phyloP scores from a whole-genome alignment of 2,797 vertebrate genomes.

The Peromyscus nudipes region DNA sequence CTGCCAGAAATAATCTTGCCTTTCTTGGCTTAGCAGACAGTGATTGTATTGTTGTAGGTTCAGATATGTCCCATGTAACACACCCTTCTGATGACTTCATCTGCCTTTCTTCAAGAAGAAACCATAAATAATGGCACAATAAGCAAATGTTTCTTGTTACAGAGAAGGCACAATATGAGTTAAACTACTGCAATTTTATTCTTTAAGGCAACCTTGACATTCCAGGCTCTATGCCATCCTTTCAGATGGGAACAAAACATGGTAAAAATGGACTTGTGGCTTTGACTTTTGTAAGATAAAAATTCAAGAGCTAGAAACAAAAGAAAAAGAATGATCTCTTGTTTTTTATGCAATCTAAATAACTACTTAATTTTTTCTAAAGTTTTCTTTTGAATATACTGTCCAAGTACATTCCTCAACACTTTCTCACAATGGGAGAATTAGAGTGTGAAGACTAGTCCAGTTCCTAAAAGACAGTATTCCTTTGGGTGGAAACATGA shows the following conservation, averaged over 20 bases:
- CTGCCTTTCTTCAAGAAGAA: slow-evolving; percentile 33
- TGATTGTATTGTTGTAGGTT: background rate
- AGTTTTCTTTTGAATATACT: background rate
- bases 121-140: background rate
- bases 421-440: background rate
- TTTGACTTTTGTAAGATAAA: slow-evolving; percentile 14
- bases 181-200: slow-evolving; percentile 8
- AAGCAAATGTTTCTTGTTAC: slow-evolving; percentile 48
- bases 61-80: background rate
- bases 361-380: background rate
- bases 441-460: slow-evolving; percentile 31
- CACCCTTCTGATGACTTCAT: background rate
- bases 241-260: background rate
- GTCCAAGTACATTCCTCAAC: background rate
- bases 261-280: background rate
- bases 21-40: background rate
- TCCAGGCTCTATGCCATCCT: background rate
- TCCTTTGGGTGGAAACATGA: slow-evolving; percentile 44
- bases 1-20: slow-evolving; percentile 34
- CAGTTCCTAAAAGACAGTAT: background rate
- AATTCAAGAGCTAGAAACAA: background rate
- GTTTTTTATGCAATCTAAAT: background rate
- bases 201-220: background rate
- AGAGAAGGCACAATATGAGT: background rate
- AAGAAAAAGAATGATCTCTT: background rate